Base-by-base conservation (phyloP, 2,888 invertebrate genomes). In the Apodemia hepburni region DNA sequence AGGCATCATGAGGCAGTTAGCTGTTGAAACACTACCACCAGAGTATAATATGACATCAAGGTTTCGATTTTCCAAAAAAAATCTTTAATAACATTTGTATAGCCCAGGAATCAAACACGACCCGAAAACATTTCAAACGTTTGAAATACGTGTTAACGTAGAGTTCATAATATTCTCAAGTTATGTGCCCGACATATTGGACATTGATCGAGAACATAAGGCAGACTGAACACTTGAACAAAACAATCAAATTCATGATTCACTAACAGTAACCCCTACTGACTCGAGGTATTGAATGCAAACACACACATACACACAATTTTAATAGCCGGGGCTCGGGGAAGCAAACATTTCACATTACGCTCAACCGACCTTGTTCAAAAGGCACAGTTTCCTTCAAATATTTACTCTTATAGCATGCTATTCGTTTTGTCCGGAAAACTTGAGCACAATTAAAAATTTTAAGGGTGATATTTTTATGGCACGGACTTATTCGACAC, bases 221-320 rank as follows among this genome's bases (percentile, higher is more conserved):
- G 73, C 73, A 70, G 69, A 68, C 63, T 72, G 70, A 73, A 69
- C 73, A 71, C 71, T 70, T 64, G 72, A 71, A 69, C 68, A 68
- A 71, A 73, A 70, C 68, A 71, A 72, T 71, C 69, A 66, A 78
- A 79, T 72, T 75, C 76, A 82, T 75, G 74, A 77, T 76, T 75
- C 77, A 77, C 38, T 38, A 38, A 38, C 73, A 68, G 69, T 68
- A 69, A 69, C 67, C 71, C 69, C 68, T 61, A 62, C 64, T 42
- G 63, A 58, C 63, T 63, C 18, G 29, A 49, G 58, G 66, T 66
- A 66, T 65, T 61, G 49, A 61, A 64, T 64, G 61, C 64, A 59
- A 64, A 66, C 63, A 62, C 64, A 62, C 35, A 61, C 66, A 65
- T 62, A 66, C 62, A 68, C 65, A 66, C 64, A 65, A 60, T 61